These are phyloP conservation scores for Pachydiplax longipennis DNA, from an alignment of 2,888 invertebrate genomes.

Conservation along the genomic window DNA sequence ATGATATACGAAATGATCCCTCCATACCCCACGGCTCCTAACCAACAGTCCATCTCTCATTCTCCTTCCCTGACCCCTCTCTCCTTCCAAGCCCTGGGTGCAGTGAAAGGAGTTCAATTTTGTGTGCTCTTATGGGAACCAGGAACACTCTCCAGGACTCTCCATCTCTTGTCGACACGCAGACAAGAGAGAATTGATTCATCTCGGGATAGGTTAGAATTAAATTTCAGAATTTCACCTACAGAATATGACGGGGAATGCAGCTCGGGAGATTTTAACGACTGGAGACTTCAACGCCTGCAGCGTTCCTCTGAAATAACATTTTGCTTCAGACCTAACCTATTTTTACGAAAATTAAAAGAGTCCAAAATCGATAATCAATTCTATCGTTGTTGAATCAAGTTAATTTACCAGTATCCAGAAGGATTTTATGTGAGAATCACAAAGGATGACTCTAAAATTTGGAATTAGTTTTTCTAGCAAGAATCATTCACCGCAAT, in stretches of 20 bases:
- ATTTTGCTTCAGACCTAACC: too few relatives aligned
- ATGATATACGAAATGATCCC: not conserved
- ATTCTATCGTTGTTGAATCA: too few relatives aligned
- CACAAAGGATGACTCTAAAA: too few relatives aligned
- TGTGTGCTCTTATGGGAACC: not conserved
- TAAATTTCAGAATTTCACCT: not conserved
- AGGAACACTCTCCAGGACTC: not conserved
- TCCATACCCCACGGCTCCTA: not conserved
- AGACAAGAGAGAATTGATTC: not conserved
- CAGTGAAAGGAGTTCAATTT: constrained; percentile 7
- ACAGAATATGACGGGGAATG: not conserved
- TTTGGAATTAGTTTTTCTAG: too few relatives aligned
- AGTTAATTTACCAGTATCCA: too few relatives aligned
- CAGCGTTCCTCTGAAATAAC: too few relatives aligned
- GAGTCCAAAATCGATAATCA: too few relatives aligned
- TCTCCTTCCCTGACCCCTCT: not conserved
- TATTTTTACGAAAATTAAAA: too few relatives aligned
- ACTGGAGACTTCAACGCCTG: not conserved
- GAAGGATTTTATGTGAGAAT: too few relatives aligned
- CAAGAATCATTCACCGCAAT: too few relatives aligned
- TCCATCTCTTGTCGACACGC: not conserved
- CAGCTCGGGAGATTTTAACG: not conserved
- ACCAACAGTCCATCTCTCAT: not conserved
- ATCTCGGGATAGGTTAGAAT: not conserved
- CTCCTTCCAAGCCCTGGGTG: not conserved